Percentiles rank a stretch among this genome's conserved stretches.
phyloP scores from a whole-genome alignment of 2,888 invertebrate genomes.

The Drosophila barbarae region DNA sequence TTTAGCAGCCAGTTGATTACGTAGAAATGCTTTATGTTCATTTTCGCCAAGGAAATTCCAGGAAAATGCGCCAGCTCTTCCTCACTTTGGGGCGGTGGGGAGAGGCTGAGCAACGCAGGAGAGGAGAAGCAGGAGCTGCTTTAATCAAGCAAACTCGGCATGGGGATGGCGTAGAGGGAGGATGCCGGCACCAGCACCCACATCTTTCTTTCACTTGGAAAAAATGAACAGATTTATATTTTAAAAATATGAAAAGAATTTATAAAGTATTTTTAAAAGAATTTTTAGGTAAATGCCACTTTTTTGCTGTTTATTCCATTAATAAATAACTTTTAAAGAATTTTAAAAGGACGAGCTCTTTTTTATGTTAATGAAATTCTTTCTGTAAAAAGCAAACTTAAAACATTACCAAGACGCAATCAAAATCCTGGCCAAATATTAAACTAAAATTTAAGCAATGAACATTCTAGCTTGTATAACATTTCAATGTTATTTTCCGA shows the following conservation, averaged over 20 bases:
- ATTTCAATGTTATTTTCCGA: neutral
- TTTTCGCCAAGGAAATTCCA: constrained; percentile 40
- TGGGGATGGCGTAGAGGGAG: constrained; percentile 13
- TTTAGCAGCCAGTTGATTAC: constrained; percentile 48
- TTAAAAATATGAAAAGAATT: too few relatives aligned
- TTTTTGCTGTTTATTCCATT: neutral
- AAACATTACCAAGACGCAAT: neutral
- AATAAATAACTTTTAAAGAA: neutral
- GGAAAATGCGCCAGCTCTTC: constrained; percentile 12
- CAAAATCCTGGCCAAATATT: neutral
- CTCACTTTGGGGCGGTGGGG: neutral
- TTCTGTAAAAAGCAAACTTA: too few relatives aligned
- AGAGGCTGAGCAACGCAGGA: neutral
- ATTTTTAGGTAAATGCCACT: too few relatives aligned
- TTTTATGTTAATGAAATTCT: too few relatives aligned
- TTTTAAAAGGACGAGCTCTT: neutral
- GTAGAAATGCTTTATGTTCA: constrained; percentile 44
- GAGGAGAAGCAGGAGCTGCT: constrained; percentile 3
- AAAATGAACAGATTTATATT: neutral
- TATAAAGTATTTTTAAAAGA: too few relatives aligned
- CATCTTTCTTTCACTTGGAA: constrained; percentile 12
- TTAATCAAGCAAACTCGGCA: constrained; percentile 32
- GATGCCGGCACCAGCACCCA: constrained; percentile 30
- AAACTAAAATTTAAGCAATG: neutral
- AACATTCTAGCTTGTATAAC: neutral